A percentile compares a stretch with the other conserved stretches of the same genome.
Conservation (phyloP, 1,140 invertebrate genomes). For the Macrotrachela quadricornifera region DNA sequence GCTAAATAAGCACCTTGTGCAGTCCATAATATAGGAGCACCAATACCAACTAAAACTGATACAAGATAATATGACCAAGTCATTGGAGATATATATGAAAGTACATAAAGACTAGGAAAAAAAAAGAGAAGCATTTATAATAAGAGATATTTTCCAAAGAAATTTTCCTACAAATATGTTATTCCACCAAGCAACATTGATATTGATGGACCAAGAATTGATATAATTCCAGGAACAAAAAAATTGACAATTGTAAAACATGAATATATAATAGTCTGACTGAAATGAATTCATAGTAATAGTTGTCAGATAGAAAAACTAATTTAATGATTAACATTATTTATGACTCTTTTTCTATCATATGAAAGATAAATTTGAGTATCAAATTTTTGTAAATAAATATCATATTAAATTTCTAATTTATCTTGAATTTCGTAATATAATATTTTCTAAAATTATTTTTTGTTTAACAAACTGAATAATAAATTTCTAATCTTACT, state of each 20-base stretch:
- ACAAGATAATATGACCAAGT: conserved; percentile 57
- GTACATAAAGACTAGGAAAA: conserved; percentile 31
- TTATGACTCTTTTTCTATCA: too few relatives aligned
- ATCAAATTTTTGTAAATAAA: too few relatives aligned
- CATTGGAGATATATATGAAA: conserved; percentile 53
- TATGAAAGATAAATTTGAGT: too few relatives aligned
- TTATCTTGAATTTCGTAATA: too few relatives aligned
- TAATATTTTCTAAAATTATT: too few relatives aligned
- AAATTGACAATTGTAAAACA: conserved; percentile 70
- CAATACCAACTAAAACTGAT: conserved; percentile 61
- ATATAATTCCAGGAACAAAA: conserved; percentile 65
- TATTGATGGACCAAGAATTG: conserved; percentile 51
- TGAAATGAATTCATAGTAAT: too few relatives aligned
- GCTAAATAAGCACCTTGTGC: conserved; percentile 82
- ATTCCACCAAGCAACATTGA: conserved; percentile 59
- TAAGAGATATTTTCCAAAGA: neutral
- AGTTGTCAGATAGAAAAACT: too few relatives aligned
- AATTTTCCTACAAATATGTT: conserved; percentile 37
- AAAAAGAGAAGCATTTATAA: neutral
- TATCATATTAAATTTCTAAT: too few relatives aligned
- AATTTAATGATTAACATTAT: too few relatives aligned
- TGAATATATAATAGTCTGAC: conserved; percentile 64
- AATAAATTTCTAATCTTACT: too few relatives aligned
- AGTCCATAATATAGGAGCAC: conserved; percentile 46
- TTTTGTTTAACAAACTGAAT: too few relatives aligned